Evolutionary conservation across 2,797 vertebrate species (phyloP), one percentile per base, ranked within the genome.

Genomic region (Phalloptychus januarius): DNA sequence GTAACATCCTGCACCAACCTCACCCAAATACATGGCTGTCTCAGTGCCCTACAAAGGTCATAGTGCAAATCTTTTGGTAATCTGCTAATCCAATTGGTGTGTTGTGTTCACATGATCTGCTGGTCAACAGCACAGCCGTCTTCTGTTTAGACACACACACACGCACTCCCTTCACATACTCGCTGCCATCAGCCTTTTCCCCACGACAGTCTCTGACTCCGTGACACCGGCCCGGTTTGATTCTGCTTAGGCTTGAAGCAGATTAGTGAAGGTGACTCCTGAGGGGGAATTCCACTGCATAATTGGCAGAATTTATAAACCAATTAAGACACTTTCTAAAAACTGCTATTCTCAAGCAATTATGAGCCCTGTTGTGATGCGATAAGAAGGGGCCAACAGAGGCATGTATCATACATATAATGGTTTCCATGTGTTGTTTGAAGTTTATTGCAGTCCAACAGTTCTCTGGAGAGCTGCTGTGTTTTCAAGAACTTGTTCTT

Each of bases 201-300:
- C 80, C 58, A 77, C 77, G 28, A 83, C 88, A 86, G 83, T 61
- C 79, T 89, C 87, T 91, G 88, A 86, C 86, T 93, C 84, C 73
- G 77, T 93, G 91, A 90, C 92, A 93, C 84, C 69, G 63, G 71
- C 78, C 90, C 76, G 2, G 79, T 93, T 92, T 92, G 92, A 94
- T 93, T 92, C 93, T 89, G 93, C 78, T 89, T 88, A 93, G 87
- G 83, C 84, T 89, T 84, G 84, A 92, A 94, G 92, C 80, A 88
- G 94, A 94, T 96, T 94, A 95, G 90, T 91, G 93, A 95, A 96
- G 94, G 94, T 95, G 94, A 95, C 94, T 94, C 89, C 86, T 87
- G 82, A 87, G 63, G 81, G 86, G 89, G 89, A 93, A 94, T 93
- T 94, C 93, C 78, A 11, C 86, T 71, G 79, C 88, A 93, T 94